Conservation (phyloP, 1,140 invertebrate genomes). For the Frieseomelitta varia region DNA sequence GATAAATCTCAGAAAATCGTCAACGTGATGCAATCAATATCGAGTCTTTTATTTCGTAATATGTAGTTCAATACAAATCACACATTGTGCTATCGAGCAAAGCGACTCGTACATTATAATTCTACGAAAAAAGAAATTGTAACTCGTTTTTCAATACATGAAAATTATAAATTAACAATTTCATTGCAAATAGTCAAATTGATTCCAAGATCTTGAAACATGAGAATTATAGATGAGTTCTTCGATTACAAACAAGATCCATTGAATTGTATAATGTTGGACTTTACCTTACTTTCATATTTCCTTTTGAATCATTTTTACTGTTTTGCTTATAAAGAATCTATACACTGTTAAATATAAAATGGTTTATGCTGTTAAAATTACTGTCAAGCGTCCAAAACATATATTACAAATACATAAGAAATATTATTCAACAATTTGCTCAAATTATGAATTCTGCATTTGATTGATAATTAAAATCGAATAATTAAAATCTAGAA, state of each 20-base stretch:
- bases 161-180: conserved; percentile 1
- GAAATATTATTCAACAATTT: neutral
- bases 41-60: conserved; percentile 21
- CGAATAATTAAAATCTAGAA: neutral
- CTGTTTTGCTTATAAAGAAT: neutral
- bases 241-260: neutral
- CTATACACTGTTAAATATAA: neutral
- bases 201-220: neutral
- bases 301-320: neutral
- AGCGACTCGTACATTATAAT: conserved; percentile 10
- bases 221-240: neutral
- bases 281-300: neutral
- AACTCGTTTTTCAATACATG: neutral
- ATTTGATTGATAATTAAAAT: neutral
- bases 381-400: neutral
- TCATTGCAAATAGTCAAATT: neutral
- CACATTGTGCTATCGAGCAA: conserved; percentile 9
- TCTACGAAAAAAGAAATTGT: neutral
- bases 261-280: neutral
- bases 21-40: conserved; percentile 3
- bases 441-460: neutral
- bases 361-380: conserved; percentile 11
- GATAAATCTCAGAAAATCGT: conserved; percentile 38
- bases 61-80: conserved; percentile 26
- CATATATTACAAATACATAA: neutral